Conservation (phyloP, 2,888 invertebrate genomes). For the Phasia obesa region DNA sequence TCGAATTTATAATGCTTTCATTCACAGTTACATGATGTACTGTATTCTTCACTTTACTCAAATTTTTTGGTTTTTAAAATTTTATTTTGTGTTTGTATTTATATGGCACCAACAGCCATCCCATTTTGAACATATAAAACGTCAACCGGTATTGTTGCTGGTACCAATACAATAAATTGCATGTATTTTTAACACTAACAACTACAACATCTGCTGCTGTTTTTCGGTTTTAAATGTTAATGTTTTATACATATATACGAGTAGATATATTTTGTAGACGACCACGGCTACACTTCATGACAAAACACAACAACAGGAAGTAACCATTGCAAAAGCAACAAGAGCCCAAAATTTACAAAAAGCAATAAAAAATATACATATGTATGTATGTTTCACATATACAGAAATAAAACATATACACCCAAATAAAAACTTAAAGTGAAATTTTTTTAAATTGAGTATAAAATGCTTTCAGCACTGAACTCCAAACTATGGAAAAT, state of each 20-base stretch:
- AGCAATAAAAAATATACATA: neutral
- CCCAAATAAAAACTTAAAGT: neutral
- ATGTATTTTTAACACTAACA: neutral
- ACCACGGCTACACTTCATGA: conserved; percentile 67
- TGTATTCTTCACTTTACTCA: no score
- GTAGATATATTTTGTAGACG: conserved; percentile 42
- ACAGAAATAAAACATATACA: neutral
- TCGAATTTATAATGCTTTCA: no score
- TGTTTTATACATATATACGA: conserved; percentile 17
- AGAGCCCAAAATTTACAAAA: conserved; percentile 13
- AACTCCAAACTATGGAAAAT: no score
- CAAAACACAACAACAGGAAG: conserved; percentile 69
- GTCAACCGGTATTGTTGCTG: conserved; percentile 28
- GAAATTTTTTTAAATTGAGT: no score
- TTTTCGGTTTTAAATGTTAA: conserved; percentile 16
- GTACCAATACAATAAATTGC: conserved; percentile 12
- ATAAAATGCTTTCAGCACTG: no score
- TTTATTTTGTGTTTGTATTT: neutral
- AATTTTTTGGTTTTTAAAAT: no score
- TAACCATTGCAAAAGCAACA: conserved; percentile 56
- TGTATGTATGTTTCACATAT: neutral
- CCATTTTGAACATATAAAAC: conserved; percentile 31
- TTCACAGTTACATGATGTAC: no score
- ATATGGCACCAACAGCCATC: conserved; percentile 46
- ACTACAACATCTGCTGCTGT: conserved; percentile 17